Percentiles rank a stretch among this genome's conserved stretches.
Conservation (phyloP, 1,140 invertebrate genomes). For the Argopecten irradians region DNA sequence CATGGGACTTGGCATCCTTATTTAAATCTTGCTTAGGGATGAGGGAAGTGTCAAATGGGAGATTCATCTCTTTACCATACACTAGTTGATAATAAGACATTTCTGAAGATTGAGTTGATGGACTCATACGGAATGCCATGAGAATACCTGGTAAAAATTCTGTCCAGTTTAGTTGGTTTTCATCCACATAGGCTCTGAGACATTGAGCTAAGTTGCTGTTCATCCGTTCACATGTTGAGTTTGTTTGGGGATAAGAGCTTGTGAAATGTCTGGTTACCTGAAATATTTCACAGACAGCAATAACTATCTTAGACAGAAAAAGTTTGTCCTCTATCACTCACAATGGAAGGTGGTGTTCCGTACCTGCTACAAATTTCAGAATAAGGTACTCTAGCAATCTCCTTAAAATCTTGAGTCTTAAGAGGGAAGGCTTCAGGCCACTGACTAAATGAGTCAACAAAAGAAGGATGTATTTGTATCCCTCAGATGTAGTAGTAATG, state of each 20-base stretch:
- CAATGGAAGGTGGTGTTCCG: constrained; percentile 42
- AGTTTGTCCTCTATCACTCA: background rate
- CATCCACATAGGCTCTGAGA: constrained; percentile 36
- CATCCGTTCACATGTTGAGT: constrained; percentile 31
- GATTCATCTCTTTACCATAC: constrained; percentile 44
- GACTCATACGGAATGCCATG: constrained; percentile 44
- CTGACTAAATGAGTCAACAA: constrained; percentile 53
- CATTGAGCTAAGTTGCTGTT: constrained; percentile 40
- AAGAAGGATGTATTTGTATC: constrained; percentile 51
- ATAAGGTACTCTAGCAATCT: constrained; percentile 40
- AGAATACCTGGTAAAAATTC: constrained; percentile 41
- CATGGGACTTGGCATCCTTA: constrained; percentile 28
- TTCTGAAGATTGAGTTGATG: constrained; percentile 39
- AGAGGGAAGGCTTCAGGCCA: constrained; percentile 50
- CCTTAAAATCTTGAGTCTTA: constrained; percentile 28
- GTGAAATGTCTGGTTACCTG: no score
- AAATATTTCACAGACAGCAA: no score
- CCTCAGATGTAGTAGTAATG: constrained; percentile 45
- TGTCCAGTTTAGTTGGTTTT: constrained; percentile 47
- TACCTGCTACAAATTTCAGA: constrained; percentile 50
- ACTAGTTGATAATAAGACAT: constrained; percentile 40
- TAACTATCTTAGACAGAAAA: no score
- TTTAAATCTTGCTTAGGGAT: constrained; percentile 9
- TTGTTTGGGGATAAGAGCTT: background rate
- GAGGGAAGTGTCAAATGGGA: constrained; percentile 31